Evolutionary conservation across 2,113 vertebrate species (phyloP), one percentile per base, ranked within the genome.

Genomic region (Chloroceryle aenea): DNA sequence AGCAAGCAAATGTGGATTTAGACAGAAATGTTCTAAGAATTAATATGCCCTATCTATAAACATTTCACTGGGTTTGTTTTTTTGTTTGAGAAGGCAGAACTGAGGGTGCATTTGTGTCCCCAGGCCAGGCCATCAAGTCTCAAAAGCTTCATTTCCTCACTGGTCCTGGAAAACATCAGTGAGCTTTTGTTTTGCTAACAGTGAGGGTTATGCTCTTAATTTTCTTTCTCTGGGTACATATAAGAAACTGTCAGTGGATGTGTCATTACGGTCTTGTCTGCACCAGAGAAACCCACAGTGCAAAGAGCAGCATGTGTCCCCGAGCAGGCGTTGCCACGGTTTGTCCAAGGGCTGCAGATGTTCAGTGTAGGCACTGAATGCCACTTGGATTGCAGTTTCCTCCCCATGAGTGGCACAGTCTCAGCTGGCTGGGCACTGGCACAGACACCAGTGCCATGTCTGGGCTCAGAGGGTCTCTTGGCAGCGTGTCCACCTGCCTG

Each of bases 401-500:
- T 89, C 68, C 53, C 47, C 36, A 66, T 66, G 71, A 59, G 26
- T 75, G 36, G 67, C 23, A 36, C 48, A 45, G 47, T 62, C 55
- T 72, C 3, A 8, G 66, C 50, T 91, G 85, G 43, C 34, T 29
- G 72, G 16, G 48, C 3, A 9, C 90, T 13, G 13, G 63, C 73
- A 32, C 74, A 38, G 74, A 34, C 43, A 10, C 38, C 1, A 1
- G 13, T 50, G 78, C 48, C 1, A 0, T 21, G 20, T 36, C 56
- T 75, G 43, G 53, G 52, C 95, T 84, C 34, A 6, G 53, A 25
- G 13, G 17, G 29, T 80, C 76, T 82, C 34, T 40, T 53, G 85
- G 75, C 85, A 45, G 45, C 0, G 2, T 8, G 10, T 62, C 47
- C 1, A 0, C 11, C 8, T 0, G 1, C 27, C 53, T 3, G 0